Percentiles rank a stretch among this genome's conserved stretches.
Evolutionary conservation across 1,140 invertebrate species (phyloP).

Genomic region (Apolygus lucorum): DNA sequence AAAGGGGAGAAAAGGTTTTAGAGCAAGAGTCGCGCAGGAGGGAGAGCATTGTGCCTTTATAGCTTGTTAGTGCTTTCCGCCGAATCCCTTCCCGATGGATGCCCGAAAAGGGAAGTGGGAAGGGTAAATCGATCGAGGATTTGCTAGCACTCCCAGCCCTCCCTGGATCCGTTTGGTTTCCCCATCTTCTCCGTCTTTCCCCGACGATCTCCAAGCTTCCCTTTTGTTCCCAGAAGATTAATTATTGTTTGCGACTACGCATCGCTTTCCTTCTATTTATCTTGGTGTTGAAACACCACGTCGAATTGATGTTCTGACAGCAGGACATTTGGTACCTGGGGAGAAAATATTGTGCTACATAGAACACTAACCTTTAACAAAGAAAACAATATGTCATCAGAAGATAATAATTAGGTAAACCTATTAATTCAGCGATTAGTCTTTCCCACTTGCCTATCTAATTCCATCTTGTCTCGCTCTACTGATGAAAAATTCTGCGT

Average conservation of each 20-base stretch:
- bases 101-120: not conserved
- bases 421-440: no score
- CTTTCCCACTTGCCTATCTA: no score
- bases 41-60: slow-evolving; percentile 16
- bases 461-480: no score
- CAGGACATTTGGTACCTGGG: not conserved
- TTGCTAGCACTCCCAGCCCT: not conserved
- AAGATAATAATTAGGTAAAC: no score
- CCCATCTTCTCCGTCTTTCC: not conserved
- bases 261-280: slow-evolving; percentile 1
- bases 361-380: no score
- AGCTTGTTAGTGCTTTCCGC: slow-evolving; percentile 15
- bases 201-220: not conserved
- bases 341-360: no score
- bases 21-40: slow-evolving; percentile 5
- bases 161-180: not conserved
- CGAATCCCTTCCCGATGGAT: slow-evolving; percentile 14
- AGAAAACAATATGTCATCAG: no score
- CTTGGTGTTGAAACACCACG: not conserved
- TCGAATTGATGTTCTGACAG: not conserved
- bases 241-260: slow-evolving; percentile 8
- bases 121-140: slow-evolving; percentile 8
- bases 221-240: slow-evolving; percentile 5
- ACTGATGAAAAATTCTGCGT: no score
- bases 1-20: not conserved